Evolutionary conservation across 2,888 invertebrate species (phyloP).

Genomic region (Pammene aurita): DNA sequence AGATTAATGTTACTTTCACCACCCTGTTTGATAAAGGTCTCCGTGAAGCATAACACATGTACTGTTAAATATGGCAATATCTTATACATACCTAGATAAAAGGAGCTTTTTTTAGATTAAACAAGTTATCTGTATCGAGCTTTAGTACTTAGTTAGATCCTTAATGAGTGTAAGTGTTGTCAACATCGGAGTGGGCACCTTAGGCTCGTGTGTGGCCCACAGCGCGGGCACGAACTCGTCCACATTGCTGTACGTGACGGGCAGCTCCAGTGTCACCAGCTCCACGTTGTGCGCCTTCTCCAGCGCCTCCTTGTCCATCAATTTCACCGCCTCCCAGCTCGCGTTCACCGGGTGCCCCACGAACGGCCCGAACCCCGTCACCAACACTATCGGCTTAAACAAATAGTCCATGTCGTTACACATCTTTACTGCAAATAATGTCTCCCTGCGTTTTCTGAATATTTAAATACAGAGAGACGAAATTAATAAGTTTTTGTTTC

Average conservation of each 20-base stretch:
- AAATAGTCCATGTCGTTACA: slow-evolving; percentile 58
- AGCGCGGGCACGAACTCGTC: slow-evolving; percentile 85
- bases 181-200: slow-evolving; percentile 67
- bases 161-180: too few species aligned
- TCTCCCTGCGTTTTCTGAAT: not conserved
- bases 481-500: not conserved
- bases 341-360: slow-evolving; percentile 87
- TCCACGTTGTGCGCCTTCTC: slow-evolving; percentile 77
- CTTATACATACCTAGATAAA: too few species aligned
- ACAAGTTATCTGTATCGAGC: too few species aligned
- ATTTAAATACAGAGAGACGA: not conserved
- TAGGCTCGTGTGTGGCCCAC: slow-evolving; percentile 88
- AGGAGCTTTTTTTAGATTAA: too few species aligned
- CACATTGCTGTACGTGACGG: slow-evolving; percentile 89
- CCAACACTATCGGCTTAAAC: slow-evolving; percentile 76
- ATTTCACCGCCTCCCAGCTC: slow-evolving; percentile 91
- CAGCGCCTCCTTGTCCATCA: slow-evolving; percentile 81
- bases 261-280: slow-evolving; percentile 84
- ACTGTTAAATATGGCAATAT: too few species aligned
- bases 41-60: too few species aligned
- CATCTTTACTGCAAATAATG: slow-evolving; percentile 45
- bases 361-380: slow-evolving; percentile 94
- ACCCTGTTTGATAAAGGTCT: too few species aligned
- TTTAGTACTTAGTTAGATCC: too few species aligned
- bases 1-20: too few species aligned